These are phyloP conservation scores for Danio albolineatus DNA, from an alignment of 2,797 vertebrate genomes.

Conservation along the genomic window DNA sequence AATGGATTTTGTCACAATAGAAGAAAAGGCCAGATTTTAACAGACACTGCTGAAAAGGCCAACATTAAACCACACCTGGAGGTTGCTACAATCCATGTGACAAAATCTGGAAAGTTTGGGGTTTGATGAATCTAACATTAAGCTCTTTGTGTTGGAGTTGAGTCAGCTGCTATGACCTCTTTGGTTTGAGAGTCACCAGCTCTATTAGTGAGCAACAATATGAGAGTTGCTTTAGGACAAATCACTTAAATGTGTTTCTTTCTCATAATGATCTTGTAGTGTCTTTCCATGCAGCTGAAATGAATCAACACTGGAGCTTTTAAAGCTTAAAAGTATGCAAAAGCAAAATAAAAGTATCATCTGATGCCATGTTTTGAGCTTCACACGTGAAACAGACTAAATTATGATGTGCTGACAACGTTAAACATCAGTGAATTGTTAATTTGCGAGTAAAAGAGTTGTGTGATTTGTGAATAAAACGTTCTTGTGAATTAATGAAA, in stretches of 20 bases:
- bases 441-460: not conserved
- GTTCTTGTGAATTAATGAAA: not conserved
- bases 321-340: not conserved
- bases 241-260: not conserved
- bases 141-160: constrained; percentile 5
- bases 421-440: not conserved
- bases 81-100: not conserved
- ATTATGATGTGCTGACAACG: not conserved
- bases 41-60: not conserved
- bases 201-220: not conserved
- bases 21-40: not conserved
- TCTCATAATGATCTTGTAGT: not conserved
- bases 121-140: constrained; percentile 13
- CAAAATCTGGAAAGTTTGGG: not conserved
- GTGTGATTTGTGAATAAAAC: not conserved
- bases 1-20: not conserved
- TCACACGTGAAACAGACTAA: not conserved
- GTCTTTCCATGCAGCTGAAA: not conserved
- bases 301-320: not conserved
- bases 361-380: not conserved
- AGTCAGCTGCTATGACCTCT: not conserved
- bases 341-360: not conserved
- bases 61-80: not conserved
- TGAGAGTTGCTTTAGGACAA: not conserved
- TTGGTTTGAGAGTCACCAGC: not conserved